A percentile compares a stretch with the other conserved stretches of the same genome.
These are phyloP conservation scores for Bradypodion ventrale DNA, from an alignment of 2,797 vertebrate species.

Conservation along the genomic window DNA sequence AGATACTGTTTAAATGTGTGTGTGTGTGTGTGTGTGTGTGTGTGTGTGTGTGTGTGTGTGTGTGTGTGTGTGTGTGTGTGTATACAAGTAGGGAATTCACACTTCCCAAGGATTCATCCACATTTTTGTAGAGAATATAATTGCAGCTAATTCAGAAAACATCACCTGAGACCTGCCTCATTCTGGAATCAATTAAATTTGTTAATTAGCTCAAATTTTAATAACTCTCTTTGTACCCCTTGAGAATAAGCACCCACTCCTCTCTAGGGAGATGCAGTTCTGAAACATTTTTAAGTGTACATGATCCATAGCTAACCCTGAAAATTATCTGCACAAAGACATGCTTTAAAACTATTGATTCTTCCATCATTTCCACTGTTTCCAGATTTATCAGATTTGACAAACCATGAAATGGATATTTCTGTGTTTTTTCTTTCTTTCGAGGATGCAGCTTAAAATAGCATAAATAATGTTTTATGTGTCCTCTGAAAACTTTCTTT, in stretches of 20 bases:
- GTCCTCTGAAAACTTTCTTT: background rate
- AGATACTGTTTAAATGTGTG: background rate
- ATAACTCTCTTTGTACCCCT: constrained; percentile 27
- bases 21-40: too few species aligned
- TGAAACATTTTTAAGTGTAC: background rate
- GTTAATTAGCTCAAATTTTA: constrained; percentile 55
- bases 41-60: too few species aligned
- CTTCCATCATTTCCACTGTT: background rate
- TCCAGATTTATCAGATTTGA: background rate
- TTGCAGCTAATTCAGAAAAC: constrained; percentile 46
- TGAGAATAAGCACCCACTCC: background rate
- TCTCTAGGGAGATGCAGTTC: background rate
- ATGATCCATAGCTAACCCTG: background rate
- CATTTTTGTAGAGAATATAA: constrained; percentile 40
- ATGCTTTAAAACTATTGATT: background rate
- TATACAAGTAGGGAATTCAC: background rate
- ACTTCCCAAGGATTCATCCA: constrained; percentile 29
- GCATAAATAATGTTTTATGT: background rate
- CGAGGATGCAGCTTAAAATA: background rate
- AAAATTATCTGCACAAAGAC: background rate
- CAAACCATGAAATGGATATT: background rate
- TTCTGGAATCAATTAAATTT: constrained; percentile 58
- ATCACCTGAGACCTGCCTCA: constrained; percentile 35
- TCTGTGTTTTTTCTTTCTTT: background rate
- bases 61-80: background rate